Evolutionary conservation across 2,888 invertebrate species (phyloP), one percentile per base, ranked within the genome.

Genomic region (Drosophila prostipennis): DNA sequence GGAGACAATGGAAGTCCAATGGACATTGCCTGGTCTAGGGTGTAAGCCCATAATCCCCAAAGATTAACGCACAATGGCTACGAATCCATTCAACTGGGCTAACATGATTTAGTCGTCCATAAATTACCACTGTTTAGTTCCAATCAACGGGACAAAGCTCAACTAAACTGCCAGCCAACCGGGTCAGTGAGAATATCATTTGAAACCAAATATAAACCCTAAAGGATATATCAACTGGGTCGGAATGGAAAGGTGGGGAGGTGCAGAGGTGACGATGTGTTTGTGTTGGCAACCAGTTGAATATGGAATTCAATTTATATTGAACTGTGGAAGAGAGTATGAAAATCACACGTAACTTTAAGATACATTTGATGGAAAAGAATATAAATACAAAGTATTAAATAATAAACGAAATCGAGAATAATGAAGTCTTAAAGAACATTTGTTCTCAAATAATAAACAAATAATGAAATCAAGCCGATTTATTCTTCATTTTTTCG

Each of bases 211-310:
- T 58, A 63, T 64, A 72, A 64, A 64, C 63, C 76, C 51, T 14
- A 43, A 42, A 63, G 39, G 37, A 67, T 37, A 43, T 39, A 39
- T 16, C 34, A 37, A 11, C 53, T 14, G 32, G 7, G 14, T 29
- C 7, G 7, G 29, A 39, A 14, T 11, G 16, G 16, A 11, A 10
- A 14, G 3, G 6, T 32, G 32, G 39, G 61, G 19, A 26, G 26
- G 23, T 23, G 23, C 2, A 23, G 8, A 3, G 37, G 1, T 13
- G 14, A 8, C n/a, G 29, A 23, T 3, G 29, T 60, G 16, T 29
- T 32, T 37, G n/a, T 3, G 56, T 43, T 26, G 65, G 51, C 78
- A 86, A 88, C 88, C 46, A 88, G 82, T 82, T 80, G 80, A 82
- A 88, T 79, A 46, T 61, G 43, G 52, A 54, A 78, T 67, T 72